phyloP scores from a whole-genome alignment of 2,113 vertebrate genomes.

The Ictalurus punctatus region DNA sequence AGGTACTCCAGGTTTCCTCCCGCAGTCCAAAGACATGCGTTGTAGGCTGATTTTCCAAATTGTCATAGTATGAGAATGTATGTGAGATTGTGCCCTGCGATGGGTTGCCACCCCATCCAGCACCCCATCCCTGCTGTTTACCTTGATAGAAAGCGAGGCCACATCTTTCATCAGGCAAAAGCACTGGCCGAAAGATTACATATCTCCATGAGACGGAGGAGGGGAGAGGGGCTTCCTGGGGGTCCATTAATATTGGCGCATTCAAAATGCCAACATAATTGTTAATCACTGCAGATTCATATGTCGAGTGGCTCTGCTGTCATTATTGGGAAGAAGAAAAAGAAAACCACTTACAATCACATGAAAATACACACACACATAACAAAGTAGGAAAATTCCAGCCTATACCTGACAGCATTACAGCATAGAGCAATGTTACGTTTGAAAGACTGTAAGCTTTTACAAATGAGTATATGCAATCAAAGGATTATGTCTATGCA shows the following conservation, averaged over 20 bases:
- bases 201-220: neutral
- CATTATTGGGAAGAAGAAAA: neutral
- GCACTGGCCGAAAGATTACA: neutral
- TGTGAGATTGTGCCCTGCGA: too few species aligned
- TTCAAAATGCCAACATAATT: neutral
- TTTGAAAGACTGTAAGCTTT: neutral
- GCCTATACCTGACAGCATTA: neutral
- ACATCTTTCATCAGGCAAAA: neutral
- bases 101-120: too few species aligned
- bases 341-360: neutral
- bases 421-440: neutral
- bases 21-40: too few species aligned
- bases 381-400: neutral
- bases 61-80: too few species aligned
- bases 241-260: neutral
- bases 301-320: neutral
- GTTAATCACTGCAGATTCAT: neutral
- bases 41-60: too few species aligned
- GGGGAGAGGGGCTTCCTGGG: neutral
- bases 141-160: neutral
- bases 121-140: neutral
- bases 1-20: too few species aligned
- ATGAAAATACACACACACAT: neutral
- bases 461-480: slow-evolving; percentile 19
- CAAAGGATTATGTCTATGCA: slow-evolving; percentile 3